Base-by-base conservation (phyloP, 2,113 vertebrate genomes). In the Triplophysa rosa region DNA sequence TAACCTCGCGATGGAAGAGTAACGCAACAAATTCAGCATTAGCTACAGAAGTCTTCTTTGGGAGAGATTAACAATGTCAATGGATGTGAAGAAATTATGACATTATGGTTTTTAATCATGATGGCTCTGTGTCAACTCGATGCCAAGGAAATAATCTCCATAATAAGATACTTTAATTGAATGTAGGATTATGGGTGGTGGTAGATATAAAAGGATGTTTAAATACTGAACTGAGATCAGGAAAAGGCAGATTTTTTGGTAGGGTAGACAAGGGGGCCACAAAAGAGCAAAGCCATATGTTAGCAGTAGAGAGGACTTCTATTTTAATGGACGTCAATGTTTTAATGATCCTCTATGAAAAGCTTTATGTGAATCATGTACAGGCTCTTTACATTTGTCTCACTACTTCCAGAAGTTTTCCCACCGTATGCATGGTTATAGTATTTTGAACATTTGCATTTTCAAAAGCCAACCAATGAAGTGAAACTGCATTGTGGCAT, bases 251-350 rank as follows among this genome's bases (percentile, higher is more conserved):
- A 17, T 42, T 23, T 4, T 61, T 24, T 10, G 8, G 21, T 29
- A 2, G 21, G 12, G 68, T 37, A 29, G 52, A 16, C 69, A 23
- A 61, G 7, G 23, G 23, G 21, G 58, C 21, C 58, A 10, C 62
- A 64, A 64, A 40, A 64, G 70, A 73, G 70, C 70, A n/a, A 75
- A 75, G 72, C 72, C 72, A 76, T 75, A 63, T 14, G 59, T 75
- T 29, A 75, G 72, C 17, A 17, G 17, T 49, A 58, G 19, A 23
- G 54, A 40, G 33, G 56, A 62, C 56, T 40, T 61, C n/a, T 73
- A 42, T 73, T 62, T 73, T 54, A 19, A 54, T 54, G 49, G 4
- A 54, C 19, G 7, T 54, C 40, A 73, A 61, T 5, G 70, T 54
- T 54, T 54, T 59, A 73, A 42, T 10, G 70, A 73, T 61, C 54